These are phyloP conservation scores for Sinelater perroti DNA, from an alignment of 2,888 invertebrate species.

Conservation along the genomic window DNA sequence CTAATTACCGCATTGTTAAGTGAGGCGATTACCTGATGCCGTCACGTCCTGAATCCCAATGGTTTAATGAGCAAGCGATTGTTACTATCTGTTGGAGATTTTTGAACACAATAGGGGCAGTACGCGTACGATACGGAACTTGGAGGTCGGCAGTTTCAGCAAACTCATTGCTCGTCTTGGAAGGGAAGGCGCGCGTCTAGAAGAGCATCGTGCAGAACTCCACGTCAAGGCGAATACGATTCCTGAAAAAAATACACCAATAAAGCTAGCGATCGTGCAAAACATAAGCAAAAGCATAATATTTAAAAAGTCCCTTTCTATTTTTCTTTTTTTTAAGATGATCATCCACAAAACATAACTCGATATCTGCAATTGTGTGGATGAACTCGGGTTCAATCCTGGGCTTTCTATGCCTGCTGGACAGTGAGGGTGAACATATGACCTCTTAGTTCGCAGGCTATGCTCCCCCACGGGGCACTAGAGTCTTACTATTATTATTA, in stretches of 20 bases:
- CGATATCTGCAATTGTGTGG: too few relatives aligned
- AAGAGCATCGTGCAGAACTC: constrained; percentile 32
- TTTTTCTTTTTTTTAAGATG: neutral
- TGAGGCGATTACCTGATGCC: too few relatives aligned
- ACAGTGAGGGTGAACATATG: too few relatives aligned
- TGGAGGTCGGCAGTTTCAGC: neutral
- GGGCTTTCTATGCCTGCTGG: too few relatives aligned
- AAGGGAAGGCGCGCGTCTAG: neutral
- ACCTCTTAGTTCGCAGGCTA: too few relatives aligned
- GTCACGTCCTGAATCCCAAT: neutral
- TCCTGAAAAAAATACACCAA: constrained; percentile 24
- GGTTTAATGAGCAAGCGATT: too few relatives aligned
- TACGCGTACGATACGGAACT: neutral
- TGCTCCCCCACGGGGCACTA: too few relatives aligned
- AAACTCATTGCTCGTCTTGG: neutral
- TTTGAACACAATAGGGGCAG: constrained; percentile 16
- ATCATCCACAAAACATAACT: neutral
- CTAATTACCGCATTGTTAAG: neutral
- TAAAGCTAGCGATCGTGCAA: too few relatives aligned
- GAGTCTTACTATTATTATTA: too few relatives aligned
- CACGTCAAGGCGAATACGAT: constrained; percentile 27
- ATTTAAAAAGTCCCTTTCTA: neutral
- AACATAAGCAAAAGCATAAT: neutral
- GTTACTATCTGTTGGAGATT: constrained; percentile 23
- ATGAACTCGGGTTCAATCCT: too few relatives aligned